Percentiles rank a stretch among this genome's conserved stretches.
Evolutionary conservation across 2,888 invertebrate species (phyloP).

Genomic region (Nemoura dubitans): DNA sequence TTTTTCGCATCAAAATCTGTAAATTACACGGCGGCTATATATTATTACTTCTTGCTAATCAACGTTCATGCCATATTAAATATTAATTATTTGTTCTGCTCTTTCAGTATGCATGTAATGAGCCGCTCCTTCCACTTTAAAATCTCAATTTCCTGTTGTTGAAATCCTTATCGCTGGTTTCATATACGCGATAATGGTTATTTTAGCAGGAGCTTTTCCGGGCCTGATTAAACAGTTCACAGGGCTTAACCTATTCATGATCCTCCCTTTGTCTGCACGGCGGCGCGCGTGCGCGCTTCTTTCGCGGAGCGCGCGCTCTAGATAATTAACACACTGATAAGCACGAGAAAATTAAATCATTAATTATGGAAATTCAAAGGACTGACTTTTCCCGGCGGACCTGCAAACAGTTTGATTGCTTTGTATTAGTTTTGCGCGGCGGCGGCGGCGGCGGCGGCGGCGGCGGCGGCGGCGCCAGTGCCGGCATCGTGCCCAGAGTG

Average conservation of each 20-base stretch:
- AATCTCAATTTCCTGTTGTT: conserved; percentile 34
- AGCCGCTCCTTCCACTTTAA: not conserved
- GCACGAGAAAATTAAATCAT: conserved; percentile 51
- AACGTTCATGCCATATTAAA: not conserved
- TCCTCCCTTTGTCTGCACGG: conserved; percentile 34
- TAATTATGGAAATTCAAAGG: conserved; percentile 50
- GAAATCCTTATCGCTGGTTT: not conserved
- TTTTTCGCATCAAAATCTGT: not conserved
- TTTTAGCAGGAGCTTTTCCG: conserved; percentile 33
- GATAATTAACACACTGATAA: conserved; percentile 46
- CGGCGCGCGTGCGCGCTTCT: not conserved
- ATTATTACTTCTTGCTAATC: not conserved
- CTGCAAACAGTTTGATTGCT: not conserved
- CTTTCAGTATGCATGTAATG: not conserved
- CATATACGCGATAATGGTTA: conserved; percentile 26
- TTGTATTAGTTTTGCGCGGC: conserved; percentile 34
- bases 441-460: no score
- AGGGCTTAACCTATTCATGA: conserved; percentile 30
- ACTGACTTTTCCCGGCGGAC: conserved; percentile 22
- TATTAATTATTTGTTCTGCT: conserved; percentile 12
- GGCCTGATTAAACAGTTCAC: not conserved
- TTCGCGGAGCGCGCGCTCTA: not conserved
- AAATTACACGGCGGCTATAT: not conserved
- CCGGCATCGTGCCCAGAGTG: no score
- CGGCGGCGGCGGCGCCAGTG: no score